A percentile compares a stretch with the other conserved stretches of the same genome.
phyloP scores from a whole-genome alignment of 2,888 invertebrate species.

The Creontiades dilutus region DNA sequence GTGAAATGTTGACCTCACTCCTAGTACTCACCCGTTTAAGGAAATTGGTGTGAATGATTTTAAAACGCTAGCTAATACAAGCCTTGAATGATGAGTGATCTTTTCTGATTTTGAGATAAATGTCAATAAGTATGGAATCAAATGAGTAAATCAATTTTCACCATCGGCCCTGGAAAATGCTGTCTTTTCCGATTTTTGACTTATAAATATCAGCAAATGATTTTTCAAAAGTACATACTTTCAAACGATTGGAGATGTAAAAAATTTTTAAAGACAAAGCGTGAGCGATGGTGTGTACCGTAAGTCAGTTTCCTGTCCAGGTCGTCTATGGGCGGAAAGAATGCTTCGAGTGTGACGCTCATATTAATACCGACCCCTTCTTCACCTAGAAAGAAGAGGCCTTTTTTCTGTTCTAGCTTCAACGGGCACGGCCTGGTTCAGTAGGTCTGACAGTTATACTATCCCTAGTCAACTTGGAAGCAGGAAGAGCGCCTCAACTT shows the following conservation, averaged over 20 bases:
- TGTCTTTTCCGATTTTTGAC: too few species aligned
- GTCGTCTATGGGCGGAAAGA: neutral
- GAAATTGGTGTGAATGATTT: too few species aligned
- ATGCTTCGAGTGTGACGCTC: slow-evolving; percentile 13
- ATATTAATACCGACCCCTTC: slow-evolving; percentile 36
- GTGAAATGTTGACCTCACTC: too few species aligned
- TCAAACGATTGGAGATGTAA: neutral
- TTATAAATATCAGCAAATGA: too few species aligned
- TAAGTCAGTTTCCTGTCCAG: slow-evolving; percentile 21
- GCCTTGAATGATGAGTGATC: too few species aligned
- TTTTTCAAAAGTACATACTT: too few species aligned
- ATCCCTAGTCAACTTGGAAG: neutral
- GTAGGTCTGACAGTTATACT: slow-evolving; percentile 29
- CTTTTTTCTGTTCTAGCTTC: neutral
- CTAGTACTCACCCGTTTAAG: too few species aligned
- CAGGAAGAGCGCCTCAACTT: neutral
- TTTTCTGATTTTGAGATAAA: too few species aligned
- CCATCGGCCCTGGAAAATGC: too few species aligned
- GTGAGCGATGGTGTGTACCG: slow-evolving; percentile 10
- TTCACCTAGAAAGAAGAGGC: neutral
- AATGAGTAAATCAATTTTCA: too few species aligned
- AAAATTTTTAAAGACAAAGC: neutral
- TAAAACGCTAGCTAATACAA: too few species aligned
- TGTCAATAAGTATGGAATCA: too few species aligned
- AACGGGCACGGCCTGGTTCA: neutral